These are phyloP conservation scores for Thereva unica DNA, from an alignment of 2,888 invertebrate species.

Conservation along the genomic window DNA sequence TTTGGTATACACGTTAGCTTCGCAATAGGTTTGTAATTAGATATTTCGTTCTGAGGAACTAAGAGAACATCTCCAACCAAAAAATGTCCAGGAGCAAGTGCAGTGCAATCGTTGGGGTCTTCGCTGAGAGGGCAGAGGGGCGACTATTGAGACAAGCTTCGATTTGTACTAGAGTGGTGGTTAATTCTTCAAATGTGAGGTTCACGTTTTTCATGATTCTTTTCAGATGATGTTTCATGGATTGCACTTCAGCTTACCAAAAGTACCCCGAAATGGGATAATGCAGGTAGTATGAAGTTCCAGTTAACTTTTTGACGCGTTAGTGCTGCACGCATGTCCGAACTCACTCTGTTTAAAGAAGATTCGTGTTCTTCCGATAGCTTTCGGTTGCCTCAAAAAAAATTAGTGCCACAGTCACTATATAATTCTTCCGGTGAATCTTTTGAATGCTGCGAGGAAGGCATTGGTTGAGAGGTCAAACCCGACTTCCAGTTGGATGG, in stretches of 20 bases:
- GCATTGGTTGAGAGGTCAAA: constrained; percentile 8
- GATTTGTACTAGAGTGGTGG: constrained; percentile 42
- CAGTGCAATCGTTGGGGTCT: constrained; percentile 2
- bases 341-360: too few relatives aligned
- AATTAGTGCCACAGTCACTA: constrained; percentile 12
- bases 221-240: constrained; percentile 44
- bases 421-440: constrained; percentile 5
- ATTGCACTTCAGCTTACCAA: background rate
- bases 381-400: background rate
- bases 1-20: too few relatives aligned
- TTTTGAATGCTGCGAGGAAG: constrained; percentile 7
- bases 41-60: too few relatives aligned
- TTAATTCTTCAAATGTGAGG: constrained; percentile 30
- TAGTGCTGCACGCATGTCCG: too few relatives aligned
- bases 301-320: too few relatives aligned
- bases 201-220: constrained; percentile 25
- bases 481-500: constrained; percentile 15
- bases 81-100: constrained; percentile 20
- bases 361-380: too few relatives aligned
- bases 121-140: constrained; percentile 34
- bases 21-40: too few relatives aligned
- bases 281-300: background rate
- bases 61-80: background rate
- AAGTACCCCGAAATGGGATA: background rate
- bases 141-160: constrained; percentile 44